Evolutionary conservation across 2,113 vertebrate genomes (phyloP), one percentile per base, ranked within the genome.

Genomic region (Sceloporus undulatus): DNA sequence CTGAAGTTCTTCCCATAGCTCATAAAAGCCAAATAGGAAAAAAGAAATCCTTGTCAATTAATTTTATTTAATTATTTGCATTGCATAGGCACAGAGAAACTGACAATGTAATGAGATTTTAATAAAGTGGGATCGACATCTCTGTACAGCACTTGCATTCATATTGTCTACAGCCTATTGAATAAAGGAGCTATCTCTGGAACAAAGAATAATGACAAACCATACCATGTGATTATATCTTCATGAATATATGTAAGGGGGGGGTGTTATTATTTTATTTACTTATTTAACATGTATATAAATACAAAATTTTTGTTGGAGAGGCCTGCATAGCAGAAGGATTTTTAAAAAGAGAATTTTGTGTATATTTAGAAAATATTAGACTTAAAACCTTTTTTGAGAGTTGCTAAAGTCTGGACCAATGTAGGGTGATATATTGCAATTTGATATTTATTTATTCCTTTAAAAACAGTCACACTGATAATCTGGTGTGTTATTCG

Each of bases 401-500:
- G 40, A 77, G 29, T 11, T 66, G 59, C 10, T 68, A 54, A 73
- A 76, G 75, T 75, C 10, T 82, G 71, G 59, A 34, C n/a, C 21
- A 4, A 19, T 56, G n/a, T 25, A 71, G 23, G 27, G 66, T 23
- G 25, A 52, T 52, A 27, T 59, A 80, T 70, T 87, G 34, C n/a
- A 40, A 4, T 21, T 5, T 10, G 66, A 59, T 8, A 25, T 21
- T 29, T 19, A 70, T 83, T 77, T 48, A 23, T 23, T 68, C 8
- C 59, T 80, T 80, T 77, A 65, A 76, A 76, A 62, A 81, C 16
- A 73, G 10, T n/a, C 23, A 70, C 65, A 38, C 29, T 38, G 79
- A 86, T 66, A 84, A 84, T 34, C 84, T 78, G 48, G 77, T 85
- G 18, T 66, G 62, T 78, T 40, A 54, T 11, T 84, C 34, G 40